Evolutionary conservation across 2,888 invertebrate species (phyloP).

Genomic region (Ramazzottius varieornatus): DNA sequence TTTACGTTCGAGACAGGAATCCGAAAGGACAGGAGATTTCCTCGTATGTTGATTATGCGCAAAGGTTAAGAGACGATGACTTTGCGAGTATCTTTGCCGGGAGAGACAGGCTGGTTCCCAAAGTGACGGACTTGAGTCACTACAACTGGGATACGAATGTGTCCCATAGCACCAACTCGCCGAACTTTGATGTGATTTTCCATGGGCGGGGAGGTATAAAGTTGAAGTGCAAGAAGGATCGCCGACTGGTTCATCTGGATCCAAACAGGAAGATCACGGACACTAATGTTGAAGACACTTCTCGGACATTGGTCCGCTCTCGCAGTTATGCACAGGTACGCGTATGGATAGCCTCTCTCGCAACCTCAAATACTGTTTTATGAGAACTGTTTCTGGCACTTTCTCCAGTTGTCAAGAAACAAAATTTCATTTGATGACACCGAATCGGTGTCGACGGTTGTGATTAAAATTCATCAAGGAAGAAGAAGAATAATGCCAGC

Average conservation of each 20-base stretch:
- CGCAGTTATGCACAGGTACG: neutral
- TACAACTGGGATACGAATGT: conserved; percentile 48
- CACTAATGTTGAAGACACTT: neutral
- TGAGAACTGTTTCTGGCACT: no score
- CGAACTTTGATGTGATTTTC: conserved; percentile 47
- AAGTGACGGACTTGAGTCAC: conserved; percentile 16
- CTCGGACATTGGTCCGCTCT: neutral
- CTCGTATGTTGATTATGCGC: neutral
- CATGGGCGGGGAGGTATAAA: conserved; percentile 43
- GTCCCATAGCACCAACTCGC: conserved; percentile 40
- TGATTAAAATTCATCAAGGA: no score
- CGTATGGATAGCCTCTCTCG: no score
- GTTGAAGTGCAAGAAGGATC: conserved; percentile 52
- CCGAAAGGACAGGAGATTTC: neutral
- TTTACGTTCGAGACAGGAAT: neutral
- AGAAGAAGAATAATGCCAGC: no score
- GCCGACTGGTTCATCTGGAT: conserved; percentile 45
- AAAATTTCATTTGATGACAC: no score
- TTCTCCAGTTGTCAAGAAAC: no score
- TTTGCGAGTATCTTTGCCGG: neutral
- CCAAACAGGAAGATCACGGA: conserved; percentile 20
- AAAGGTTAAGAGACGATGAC: neutral
- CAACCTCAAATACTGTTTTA: no score
- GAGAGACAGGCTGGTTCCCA: neutral
- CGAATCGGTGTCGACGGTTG: no score